phyloP scores from a whole-genome alignment of 2,113 vertebrate species.

The Donacobius atricapilla region DNA sequence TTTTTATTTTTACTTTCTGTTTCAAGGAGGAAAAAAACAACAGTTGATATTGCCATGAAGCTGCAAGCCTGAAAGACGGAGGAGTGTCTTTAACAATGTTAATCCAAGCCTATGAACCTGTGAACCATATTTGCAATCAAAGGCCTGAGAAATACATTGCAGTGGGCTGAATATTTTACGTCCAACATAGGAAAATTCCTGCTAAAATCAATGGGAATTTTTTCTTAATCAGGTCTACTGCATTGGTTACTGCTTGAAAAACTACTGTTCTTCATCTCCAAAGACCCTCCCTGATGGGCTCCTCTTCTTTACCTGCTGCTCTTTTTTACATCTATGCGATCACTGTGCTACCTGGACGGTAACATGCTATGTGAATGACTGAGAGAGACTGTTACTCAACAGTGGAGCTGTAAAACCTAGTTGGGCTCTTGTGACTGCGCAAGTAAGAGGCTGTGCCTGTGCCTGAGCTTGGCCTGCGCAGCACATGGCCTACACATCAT shows the following conservation, averaged over 20 bases:
- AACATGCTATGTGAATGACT: neutral
- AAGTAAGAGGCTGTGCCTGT: neutral
- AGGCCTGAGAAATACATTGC: neutral
- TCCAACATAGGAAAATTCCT: neutral
- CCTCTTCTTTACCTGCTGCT: neutral
- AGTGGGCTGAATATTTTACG: neutral
- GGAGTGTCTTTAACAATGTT: neutral
- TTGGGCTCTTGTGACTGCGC: neutral
- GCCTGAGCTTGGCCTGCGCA: neutral
- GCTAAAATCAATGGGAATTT: neutral
- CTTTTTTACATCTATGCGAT: neutral
- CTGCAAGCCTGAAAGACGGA: neutral
- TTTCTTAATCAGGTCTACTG: neutral
- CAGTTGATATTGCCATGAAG: neutral
- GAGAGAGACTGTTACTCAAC: neutral
- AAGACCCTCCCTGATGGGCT: neutral
- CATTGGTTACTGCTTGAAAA: neutral
- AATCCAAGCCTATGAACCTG: neutral
- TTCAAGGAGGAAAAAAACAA: conserved; percentile 10
- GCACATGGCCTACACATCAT: neutral
- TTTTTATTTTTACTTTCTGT: conserved; percentile 9
- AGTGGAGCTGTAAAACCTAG: neutral
- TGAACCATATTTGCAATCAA: neutral
- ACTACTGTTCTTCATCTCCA: neutral
- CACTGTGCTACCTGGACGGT: neutral